Base-by-base conservation (phyloP, 2,888 invertebrate genomes). In the Drosophila putrida region DNA sequence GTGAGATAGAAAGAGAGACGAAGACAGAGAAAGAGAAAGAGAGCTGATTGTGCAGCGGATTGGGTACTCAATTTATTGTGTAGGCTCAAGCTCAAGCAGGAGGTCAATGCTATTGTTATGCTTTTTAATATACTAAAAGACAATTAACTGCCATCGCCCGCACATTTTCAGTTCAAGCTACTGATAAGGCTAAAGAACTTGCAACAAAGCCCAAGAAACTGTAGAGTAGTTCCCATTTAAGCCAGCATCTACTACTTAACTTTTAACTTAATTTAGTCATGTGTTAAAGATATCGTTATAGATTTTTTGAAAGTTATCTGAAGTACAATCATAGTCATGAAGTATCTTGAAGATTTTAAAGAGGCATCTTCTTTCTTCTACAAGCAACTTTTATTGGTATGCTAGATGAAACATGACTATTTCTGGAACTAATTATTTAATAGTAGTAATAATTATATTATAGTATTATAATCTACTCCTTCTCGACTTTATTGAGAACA, bases 61-160 rank as follows among this genome's bases (percentile, higher is more conserved):
- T 43, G 43, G 15, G 58, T 44, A 44, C 41, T 50, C 35, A 41
- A 47, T 33, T 28, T 58, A 61, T 36, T 20, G 64, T 47, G 49
- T 64, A 65, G 61, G 57, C 38, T 60, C 59, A 67, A 73, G 75
- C 66, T 75, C 73, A 67, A 61, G 57, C 68, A 60, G 73, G 59
- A 77, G 77, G 77, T 78, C 77, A 78, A 75, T 78, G 77, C 64
- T 78, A 68, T 80, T 75, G 71, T 71, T 47, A 35, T 65, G 49
- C 41, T 41, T 63, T 41, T 63, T 70, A 46, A 71, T 71, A 68
- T 59, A 20, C 20, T 20, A 60, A 78, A 33, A 68, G 33, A 55
- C 58, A 44, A 68, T 67, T 78, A 74, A 60, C 62, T 47, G 46
- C 11, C 38, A 4, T 49, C 68, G 43, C 59, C 64, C 59, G 57